Evolutionary conservation across 2,888 invertebrate genomes (phyloP).

Genomic region (Protophormia terraenovae): DNA sequence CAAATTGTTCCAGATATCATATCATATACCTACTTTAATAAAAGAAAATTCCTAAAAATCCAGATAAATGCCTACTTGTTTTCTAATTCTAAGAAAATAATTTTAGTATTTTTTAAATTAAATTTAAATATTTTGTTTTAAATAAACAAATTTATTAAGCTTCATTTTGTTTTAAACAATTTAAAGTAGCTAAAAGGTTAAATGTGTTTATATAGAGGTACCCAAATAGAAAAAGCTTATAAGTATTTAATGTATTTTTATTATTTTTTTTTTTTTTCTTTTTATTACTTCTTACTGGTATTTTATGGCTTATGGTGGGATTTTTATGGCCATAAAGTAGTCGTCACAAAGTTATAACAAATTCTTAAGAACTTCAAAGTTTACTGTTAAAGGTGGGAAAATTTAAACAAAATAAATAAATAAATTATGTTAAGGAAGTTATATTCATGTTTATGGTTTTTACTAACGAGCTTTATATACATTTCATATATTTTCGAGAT

Average conservation of each 20-base stretch:
- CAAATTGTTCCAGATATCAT: no score
- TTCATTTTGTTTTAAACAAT: not conserved
- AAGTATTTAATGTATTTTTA: slow-evolving; percentile 12
- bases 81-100: slow-evolving; percentile 26
- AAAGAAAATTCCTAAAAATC: no score
- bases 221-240: no score
- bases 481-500: not conserved
- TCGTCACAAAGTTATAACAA: slow-evolving; percentile 43
- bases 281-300: slow-evolving; percentile 45
- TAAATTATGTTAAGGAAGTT: slow-evolving; percentile 19
- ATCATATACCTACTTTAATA: no score
- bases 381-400: slow-evolving; percentile 35
- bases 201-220: not conserved
- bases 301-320: slow-evolving; percentile 47
- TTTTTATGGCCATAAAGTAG: slow-evolving; percentile 51
- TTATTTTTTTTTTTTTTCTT: not conserved
- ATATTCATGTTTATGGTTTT: not conserved
- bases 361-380: slow-evolving; percentile 44
- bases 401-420: slow-evolving; percentile 23
- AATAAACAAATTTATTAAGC: slow-evolving; percentile 21
- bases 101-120: not conserved
- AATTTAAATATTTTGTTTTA: slow-evolving; percentile 7
- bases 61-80: no score
- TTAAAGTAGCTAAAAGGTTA: slow-evolving; percentile 18
- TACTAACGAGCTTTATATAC: not conserved